These are phyloP conservation scores for Nibea coibor DNA, from an alignment of 2,113 vertebrate genomes.

Conservation along the genomic window DNA sequence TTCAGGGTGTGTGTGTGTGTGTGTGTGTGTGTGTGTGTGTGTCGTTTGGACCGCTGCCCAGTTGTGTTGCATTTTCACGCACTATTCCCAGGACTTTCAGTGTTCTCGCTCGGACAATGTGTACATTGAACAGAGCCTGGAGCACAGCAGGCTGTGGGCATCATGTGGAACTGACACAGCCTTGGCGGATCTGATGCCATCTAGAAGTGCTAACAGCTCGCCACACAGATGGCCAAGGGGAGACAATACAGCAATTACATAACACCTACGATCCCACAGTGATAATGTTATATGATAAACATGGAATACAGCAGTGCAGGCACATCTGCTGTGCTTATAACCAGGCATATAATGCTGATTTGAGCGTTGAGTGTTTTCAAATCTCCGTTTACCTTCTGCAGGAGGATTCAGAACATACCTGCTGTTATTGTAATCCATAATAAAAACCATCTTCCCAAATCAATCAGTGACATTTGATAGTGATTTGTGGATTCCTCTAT, in stretches of 20 bases:
- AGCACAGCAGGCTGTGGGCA: slow-evolving; percentile 52
- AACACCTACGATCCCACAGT: slow-evolving; percentile 41
- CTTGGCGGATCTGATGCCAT: slow-evolving; percentile 55
- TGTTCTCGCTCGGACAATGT: slow-evolving; percentile 65
- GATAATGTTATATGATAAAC: slow-evolving; percentile 48
- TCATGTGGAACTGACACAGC: slow-evolving; percentile 69
- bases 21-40: not conserved
- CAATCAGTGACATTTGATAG: slow-evolving; percentile 22
- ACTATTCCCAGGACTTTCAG: slow-evolving; percentile 59
- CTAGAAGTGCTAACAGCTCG: slow-evolving; percentile 36
- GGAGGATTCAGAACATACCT: not conserved
- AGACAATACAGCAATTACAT: slow-evolving; percentile 62
- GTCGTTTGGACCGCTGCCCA: slow-evolving; percentile 46
- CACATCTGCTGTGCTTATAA: slow-evolving; percentile 29
- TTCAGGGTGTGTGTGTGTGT: slow-evolving; percentile 3
- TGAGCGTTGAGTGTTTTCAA: not conserved
- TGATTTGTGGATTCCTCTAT: slow-evolving; percentile 40
- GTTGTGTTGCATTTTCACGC: slow-evolving; percentile 49
- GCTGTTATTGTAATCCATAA: not conserved
- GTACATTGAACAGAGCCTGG: slow-evolving; percentile 59
- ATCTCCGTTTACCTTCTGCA: not conserved
- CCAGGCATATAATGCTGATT: not conserved
- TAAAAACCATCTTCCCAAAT: slow-evolving; percentile 16
- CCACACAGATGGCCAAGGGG: slow-evolving; percentile 34
- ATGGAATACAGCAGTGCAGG: slow-evolving; percentile 16